phyloP scores from a whole-genome alignment of 2,888 invertebrate species.

The Neoascia interrupta region DNA sequence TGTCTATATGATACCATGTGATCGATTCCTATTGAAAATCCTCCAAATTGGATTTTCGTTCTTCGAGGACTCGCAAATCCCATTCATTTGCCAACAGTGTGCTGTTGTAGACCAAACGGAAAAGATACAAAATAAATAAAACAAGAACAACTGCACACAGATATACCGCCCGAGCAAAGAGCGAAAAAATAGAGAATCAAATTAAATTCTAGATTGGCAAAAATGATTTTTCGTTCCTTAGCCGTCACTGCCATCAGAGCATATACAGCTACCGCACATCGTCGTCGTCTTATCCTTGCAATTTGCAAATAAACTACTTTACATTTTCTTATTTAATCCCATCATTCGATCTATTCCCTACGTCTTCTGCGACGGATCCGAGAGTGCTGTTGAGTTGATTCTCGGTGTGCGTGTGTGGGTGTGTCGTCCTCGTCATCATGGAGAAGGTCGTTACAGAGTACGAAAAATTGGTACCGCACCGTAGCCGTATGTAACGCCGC shows the following conservation, averaged over 20 bases:
- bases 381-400: constrained; percentile 15
- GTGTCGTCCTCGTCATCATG: no score
- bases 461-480: constrained; percentile 65
- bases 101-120: constrained; percentile 1
- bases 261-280: constrained; percentile 23
- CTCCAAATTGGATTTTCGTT: constrained; percentile 58
- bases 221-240: constrained; percentile 66
- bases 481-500: constrained; percentile 55
- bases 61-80: constrained; percentile 39
- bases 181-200: constrained; percentile 57
- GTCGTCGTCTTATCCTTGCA: constrained; percentile 66
- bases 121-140: constrained; percentile 49
- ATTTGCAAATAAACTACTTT: constrained; percentile 70
- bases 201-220: constrained; percentile 67
- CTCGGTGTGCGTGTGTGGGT: constrained; percentile 39
- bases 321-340: constrained; percentile 69
- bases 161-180: constrained; percentile 2
- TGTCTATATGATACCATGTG: no score
- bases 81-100: constrained; percentile 39
- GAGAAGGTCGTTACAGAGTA: constrained; percentile 59
- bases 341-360: constrained; percentile 67
- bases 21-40: constrained; percentile 54
- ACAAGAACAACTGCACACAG: constrained; percentile 38
- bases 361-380: constrained; percentile 20
- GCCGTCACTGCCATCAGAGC: constrained; percentile 39